Percentiles rank a stretch among this genome's conserved stretches.
Conservation (phyloP, 2,888 invertebrate genomes). For the Yponomeuta evonymella region DNA sequence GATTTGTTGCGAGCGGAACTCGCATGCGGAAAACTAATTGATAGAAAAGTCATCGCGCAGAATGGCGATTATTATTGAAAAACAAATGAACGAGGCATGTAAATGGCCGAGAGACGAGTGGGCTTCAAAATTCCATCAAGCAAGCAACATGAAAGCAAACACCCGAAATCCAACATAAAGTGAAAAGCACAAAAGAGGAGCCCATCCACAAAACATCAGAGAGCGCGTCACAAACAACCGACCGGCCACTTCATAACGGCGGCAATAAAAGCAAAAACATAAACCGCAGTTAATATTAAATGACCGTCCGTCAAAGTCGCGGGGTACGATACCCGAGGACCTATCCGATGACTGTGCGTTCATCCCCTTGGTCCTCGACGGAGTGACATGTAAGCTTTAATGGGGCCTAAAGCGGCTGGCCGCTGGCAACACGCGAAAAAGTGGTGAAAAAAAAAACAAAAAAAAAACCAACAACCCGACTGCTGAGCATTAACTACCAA, state of each 20-base stretch:
- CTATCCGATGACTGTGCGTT: constrained; percentile 19
- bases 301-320: constrained; percentile 74
- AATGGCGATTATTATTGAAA: not conserved
- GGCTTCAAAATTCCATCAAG: constrained; percentile 21
- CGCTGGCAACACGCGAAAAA: constrained; percentile 68
- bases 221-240: constrained; percentile 66
- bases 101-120: not conserved
- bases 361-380: constrained; percentile 30
- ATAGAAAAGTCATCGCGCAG: not conserved
- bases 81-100: constrained; percentile 7
- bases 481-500: not conserved
- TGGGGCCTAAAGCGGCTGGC: constrained; percentile 64
- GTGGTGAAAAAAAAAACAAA: constrained; percentile 29
- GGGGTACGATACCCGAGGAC: constrained; percentile 48
- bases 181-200: constrained; percentile 61
- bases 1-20: constrained; percentile 28
- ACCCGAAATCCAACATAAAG: constrained; percentile 48
- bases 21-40: not conserved
- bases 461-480: not conserved
- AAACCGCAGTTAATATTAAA: constrained; percentile 76
- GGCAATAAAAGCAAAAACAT: constrained; percentile 63
- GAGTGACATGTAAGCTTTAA: constrained; percentile 76
- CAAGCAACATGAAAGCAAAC: constrained; percentile 35
- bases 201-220: constrained; percentile 59
- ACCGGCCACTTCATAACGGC: constrained; percentile 69